Evolutionary conservation across 2,888 invertebrate species (phyloP).

Genomic region (Alsophila aescularia): DNA sequence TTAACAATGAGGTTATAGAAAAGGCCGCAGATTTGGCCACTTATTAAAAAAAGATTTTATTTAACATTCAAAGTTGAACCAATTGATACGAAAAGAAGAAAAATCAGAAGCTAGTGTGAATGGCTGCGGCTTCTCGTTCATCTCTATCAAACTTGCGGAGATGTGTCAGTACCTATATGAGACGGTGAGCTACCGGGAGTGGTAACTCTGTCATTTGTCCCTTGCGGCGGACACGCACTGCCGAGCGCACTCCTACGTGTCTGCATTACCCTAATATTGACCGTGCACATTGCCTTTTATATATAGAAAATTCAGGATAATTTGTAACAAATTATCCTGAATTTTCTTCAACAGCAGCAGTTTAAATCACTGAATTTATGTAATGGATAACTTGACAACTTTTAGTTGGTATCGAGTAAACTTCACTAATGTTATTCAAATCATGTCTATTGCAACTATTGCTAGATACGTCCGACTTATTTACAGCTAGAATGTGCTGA

Average conservation of each 20-base stretch:
- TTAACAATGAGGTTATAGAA: too few species aligned
- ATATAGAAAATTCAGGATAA: constrained; percentile 23
- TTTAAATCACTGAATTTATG: not conserved
- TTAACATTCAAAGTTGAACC: too few species aligned
- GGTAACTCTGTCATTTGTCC: constrained; percentile 76
- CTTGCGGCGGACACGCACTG: constrained; percentile 66
- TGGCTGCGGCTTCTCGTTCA: too few species aligned
- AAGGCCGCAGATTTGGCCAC: too few species aligned
- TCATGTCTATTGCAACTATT: not conserved
- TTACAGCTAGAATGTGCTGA: not conserved
- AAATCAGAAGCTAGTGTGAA: too few species aligned
- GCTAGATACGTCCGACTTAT: too few species aligned
- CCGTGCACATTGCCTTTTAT: constrained; percentile 43
- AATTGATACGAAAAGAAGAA: too few species aligned
- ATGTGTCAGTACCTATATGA: constrained; percentile 34
- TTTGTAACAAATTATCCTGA: too few species aligned
- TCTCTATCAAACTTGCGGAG: constrained; percentile 67
- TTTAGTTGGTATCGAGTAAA: not conserved
- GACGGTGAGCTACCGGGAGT: constrained; percentile 70
- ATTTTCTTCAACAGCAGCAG: constrained; percentile 6
- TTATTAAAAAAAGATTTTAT: too few species aligned
- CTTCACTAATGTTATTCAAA: too few species aligned
- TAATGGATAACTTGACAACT: not conserved
- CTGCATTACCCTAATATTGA: constrained; percentile 49
- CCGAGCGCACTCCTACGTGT: constrained; percentile 51